These are phyloP conservation scores for Acrocephalus arundinaceus DNA, from an alignment of 2,113 vertebrate species.

Conservation along the genomic window DNA sequence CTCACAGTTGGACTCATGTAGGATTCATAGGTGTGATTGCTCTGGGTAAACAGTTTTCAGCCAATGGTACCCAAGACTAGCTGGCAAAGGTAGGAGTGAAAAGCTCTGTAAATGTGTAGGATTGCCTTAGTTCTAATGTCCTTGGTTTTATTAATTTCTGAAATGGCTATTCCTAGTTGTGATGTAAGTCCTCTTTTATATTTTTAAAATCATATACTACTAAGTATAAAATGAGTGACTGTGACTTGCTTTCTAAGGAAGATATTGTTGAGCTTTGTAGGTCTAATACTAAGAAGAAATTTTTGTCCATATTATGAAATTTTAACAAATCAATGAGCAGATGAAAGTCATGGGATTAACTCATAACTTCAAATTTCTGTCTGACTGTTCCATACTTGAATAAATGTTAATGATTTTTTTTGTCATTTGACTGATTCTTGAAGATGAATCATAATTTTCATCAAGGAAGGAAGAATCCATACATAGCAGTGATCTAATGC, in stretches of 20 bases:
- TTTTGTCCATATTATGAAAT: constrained; percentile 34
- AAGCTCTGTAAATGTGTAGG: not conserved
- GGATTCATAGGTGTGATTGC: not conserved
- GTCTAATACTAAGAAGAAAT: not conserved
- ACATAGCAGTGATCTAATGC: not conserved
- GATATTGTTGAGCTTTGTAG: not conserved
- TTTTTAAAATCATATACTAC: not conserved
- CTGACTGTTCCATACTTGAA: constrained; percentile 38
- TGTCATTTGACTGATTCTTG: constrained; percentile 36
- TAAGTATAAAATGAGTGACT: not conserved
- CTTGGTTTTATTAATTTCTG: not conserved
- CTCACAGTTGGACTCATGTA: not conserved
- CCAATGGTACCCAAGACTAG: not conserved
- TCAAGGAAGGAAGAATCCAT: not conserved
- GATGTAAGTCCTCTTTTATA: not conserved
- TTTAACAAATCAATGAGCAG: constrained; percentile 58
- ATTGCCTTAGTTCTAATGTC: not conserved
- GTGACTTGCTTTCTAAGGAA: not conserved
- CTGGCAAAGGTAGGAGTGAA: not conserved
- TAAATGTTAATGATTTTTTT: constrained; percentile 50
- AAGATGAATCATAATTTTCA: constrained; percentile 45
- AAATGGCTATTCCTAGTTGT: not conserved
- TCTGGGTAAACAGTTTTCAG: not conserved
- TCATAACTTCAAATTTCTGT: constrained; percentile 51
- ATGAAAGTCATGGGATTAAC: constrained; percentile 36